Evolutionary conservation across 2,113 vertebrate species (phyloP).

Genomic region (Grallaria varia): DNA sequence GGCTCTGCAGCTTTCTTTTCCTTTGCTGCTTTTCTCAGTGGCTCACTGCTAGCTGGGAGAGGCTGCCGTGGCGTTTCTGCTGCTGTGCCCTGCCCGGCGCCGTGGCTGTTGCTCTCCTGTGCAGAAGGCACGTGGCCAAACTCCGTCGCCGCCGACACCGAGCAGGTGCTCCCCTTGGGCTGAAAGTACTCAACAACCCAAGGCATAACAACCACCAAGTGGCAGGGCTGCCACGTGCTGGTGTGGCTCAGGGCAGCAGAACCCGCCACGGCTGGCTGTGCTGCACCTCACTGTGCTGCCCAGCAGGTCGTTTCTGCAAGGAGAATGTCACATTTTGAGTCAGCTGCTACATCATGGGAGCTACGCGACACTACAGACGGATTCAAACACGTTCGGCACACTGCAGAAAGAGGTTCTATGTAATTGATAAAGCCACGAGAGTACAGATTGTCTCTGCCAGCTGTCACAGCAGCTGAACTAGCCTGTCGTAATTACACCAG

Average conservation of each 20-base stretch:
- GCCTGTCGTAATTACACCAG: not conserved
- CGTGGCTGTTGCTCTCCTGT: not conserved
- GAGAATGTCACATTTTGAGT: not conserved
- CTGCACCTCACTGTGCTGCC: not conserved
- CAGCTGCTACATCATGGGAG: not conserved
- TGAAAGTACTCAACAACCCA: not conserved
- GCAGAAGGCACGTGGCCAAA: not conserved
- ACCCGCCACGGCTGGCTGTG: not conserved
- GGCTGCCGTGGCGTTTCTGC: not conserved
- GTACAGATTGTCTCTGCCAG: conserved; percentile 37
- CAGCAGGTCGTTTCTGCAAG: not conserved
- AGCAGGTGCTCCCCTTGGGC: not conserved
- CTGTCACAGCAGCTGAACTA: conserved; percentile 20
- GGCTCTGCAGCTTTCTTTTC: not conserved
- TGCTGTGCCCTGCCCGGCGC: not conserved
- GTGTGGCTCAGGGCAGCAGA: not conserved
- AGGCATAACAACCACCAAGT: not conserved
- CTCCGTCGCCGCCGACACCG: not conserved
- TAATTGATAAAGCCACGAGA: conserved; percentile 25
- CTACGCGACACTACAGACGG: not conserved
- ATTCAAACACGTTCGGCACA: not conserved
- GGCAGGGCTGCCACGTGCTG: not conserved
- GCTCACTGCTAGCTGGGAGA: not conserved
- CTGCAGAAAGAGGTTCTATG: not conserved
- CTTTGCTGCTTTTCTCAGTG: not conserved